Evolutionary conservation across 2,888 invertebrate genomes (phyloP).

Genomic region (Tenodera sinensis): DNA sequence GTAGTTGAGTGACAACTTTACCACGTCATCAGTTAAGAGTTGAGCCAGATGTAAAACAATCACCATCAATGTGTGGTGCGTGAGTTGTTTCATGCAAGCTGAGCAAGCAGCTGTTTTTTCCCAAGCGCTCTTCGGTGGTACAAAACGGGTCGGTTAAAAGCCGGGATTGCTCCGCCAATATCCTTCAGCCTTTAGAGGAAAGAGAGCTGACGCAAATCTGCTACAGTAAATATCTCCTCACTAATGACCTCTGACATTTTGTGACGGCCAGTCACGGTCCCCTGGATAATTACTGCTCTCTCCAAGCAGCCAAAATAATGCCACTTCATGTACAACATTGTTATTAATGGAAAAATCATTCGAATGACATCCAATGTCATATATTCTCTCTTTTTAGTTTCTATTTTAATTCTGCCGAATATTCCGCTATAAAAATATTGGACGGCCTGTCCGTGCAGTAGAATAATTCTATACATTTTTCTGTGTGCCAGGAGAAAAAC

Average conservation of each 20-base stretch:
- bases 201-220: neutral
- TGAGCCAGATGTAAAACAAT: no score
- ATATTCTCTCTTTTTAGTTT: neutral
- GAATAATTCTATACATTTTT: neutral
- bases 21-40: no score
- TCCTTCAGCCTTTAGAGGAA: neutral
- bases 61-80: no score
- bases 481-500: neutral
- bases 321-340: neutral
- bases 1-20: no score
- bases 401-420: neutral
- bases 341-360: neutral
- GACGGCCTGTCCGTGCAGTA: neutral
- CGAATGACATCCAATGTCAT: neutral
- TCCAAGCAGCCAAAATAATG: neutral
- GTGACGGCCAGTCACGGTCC: neutral
- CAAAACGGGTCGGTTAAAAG: neutral
- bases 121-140: no score
- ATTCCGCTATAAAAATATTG: neutral
- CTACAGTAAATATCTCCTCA: neutral
- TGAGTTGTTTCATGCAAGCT: no score
- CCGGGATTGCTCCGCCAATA: neutral
- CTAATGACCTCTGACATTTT: neutral
- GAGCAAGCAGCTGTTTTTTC: no score
- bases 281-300: neutral